phyloP scores from a whole-genome alignment of 2,797 vertebrate genomes.

The Macropus fuliginosus region DNA sequence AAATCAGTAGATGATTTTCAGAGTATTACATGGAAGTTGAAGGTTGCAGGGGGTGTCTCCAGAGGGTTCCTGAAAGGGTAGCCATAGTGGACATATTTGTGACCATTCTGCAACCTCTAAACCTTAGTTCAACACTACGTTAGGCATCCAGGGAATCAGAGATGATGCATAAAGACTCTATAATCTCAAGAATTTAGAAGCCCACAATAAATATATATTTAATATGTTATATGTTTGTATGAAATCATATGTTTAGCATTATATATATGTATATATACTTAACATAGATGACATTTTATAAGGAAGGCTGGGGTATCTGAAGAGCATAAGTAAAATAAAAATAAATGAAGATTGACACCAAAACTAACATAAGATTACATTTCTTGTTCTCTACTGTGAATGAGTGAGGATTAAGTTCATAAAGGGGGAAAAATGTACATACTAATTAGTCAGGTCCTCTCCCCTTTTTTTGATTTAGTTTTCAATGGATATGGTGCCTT shows the following conservation, averaged over 20 bases:
- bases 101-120: not conserved
- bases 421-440: not conserved
- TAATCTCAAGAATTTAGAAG: slow-evolving; percentile 28
- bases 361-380: not conserved
- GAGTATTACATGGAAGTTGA: not conserved
- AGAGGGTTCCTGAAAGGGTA: not conserved
- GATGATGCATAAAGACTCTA: not conserved
- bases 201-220: not conserved
- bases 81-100: not conserved
- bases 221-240: not conserved
- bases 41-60: not conserved
- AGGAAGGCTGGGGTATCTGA: not conserved
- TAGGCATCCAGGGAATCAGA: slow-evolving; percentile 6
- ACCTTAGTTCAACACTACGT: not conserved
- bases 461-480: not conserved
- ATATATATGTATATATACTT: not conserved
- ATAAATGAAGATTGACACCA: not conserved
- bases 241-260: not conserved
- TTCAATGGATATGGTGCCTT: not conserved
- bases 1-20: slow-evolving; percentile 49
- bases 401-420: not conserved
- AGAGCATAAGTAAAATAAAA: not conserved
- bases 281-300: not conserved
- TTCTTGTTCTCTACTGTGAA: not conserved
- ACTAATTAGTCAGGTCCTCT: not conserved